Evolutionary conservation across 2,797 vertebrate genomes (phyloP).

Genomic region (Avahi laniger): DNA sequence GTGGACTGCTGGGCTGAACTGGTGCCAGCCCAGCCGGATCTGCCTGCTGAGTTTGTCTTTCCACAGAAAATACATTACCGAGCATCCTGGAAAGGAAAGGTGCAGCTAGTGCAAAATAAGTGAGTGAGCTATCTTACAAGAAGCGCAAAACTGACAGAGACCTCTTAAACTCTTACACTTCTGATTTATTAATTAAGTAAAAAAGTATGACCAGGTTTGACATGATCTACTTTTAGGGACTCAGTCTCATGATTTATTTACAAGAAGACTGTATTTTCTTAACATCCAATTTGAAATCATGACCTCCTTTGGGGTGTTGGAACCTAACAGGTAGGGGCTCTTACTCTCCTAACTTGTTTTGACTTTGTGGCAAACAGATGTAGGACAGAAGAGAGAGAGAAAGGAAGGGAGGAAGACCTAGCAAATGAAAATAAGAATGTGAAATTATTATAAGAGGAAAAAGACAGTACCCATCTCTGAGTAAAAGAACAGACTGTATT

Average conservation of each 20-base stretch:
- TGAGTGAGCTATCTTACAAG: not conserved
- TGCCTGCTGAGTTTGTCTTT: conserved; percentile 63
- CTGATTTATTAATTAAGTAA: not conserved
- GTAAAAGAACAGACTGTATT: conserved; percentile 75
- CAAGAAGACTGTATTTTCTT: not conserved
- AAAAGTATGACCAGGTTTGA: not conserved
- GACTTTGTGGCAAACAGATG: not conserved
- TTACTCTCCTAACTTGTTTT: not conserved
- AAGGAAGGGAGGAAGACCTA: not conserved
- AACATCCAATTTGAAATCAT: not conserved
- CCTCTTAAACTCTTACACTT: not conserved
- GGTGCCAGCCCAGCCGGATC: conserved; percentile 34
- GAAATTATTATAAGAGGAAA: conserved; percentile 38
- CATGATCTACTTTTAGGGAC: not conserved
- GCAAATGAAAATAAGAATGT: conserved; percentile 1
- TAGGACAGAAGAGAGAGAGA: not conserved
- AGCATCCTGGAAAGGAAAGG: conserved; percentile 28
- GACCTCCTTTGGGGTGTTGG: not conserved
- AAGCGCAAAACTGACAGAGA: not conserved
- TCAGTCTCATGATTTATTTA: not conserved
- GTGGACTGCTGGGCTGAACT: not conserved
- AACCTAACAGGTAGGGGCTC: not conserved
- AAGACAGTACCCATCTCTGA: conserved; percentile 36
- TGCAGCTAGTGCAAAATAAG: not conserved
- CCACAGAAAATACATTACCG: conserved; percentile 55